phyloP scores from a whole-genome alignment of 92 coral and sea anemone species.

The Umimayanthus chanpuru region DNA sequence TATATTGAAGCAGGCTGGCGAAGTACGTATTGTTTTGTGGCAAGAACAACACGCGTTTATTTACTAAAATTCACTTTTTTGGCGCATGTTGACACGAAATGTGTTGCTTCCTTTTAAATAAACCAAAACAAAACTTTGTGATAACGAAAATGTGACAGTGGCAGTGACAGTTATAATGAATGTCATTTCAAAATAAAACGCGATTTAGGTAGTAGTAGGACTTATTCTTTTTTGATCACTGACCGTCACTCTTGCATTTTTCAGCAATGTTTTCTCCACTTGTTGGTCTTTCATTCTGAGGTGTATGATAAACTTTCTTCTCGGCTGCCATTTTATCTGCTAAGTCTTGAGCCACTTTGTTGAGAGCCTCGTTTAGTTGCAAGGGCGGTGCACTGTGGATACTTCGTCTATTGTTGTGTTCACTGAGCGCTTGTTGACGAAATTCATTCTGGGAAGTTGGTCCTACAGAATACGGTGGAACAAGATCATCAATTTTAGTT shows the following conservation, averaged over 20 bases:
- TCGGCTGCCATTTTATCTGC: constrained; percentile 32
- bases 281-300: constrained; percentile 19
- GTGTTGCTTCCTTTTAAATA: too few relatives aligned
- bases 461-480: neutral
- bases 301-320: constrained; percentile 13
- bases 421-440: constrained; percentile 37
- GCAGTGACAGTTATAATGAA: neutral
- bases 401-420: constrained; percentile 33
- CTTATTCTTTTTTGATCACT: neutral
- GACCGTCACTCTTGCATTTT: constrained; percentile 22
- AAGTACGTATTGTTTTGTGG: too few relatives aligned
- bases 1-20: too few relatives aligned
- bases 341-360: constrained; percentile 6
- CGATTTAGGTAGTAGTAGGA: neutral
- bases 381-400: constrained; percentile 19
- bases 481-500: neutral
- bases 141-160: neutral
- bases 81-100: too few relatives aligned
- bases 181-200: neutral
- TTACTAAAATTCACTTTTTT: too few relatives aligned
- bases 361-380: constrained; percentile 9
- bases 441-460: neutral
- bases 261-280: constrained; percentile 36
- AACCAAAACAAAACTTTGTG: neutral
- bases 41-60: too few relatives aligned